A percentile compares a stretch with the other conserved stretches of the same genome.
These are phyloP conservation scores for Turritopsis dohrnii DNA, from an alignment of 30 jellyfish, hydroid and myxozoan species.

Conservation along the genomic window DNA sequence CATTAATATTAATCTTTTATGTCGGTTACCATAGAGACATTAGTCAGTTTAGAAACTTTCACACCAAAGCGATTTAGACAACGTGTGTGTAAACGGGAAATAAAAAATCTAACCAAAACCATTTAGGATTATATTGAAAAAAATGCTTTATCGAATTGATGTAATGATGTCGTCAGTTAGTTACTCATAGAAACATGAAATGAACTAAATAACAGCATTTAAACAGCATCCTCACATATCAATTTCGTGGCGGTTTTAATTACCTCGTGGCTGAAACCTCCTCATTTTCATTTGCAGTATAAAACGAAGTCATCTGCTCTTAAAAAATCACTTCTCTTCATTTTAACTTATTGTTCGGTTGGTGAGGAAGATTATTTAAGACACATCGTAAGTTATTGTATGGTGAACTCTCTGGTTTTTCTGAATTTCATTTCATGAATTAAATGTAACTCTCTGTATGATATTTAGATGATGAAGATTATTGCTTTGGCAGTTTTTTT, in stretches of 20 bases:
- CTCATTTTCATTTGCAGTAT: neutral
- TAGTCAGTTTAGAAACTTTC: too few relatives aligned
- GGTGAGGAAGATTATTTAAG: neutral
- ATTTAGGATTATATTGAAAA: too few relatives aligned
- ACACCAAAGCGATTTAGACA: too few relatives aligned
- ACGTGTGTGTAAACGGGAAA: too few relatives aligned
- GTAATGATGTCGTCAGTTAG: too few relatives aligned
- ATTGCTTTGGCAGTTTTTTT: neutral
- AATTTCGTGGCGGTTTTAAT: neutral
- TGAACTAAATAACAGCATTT: neutral
- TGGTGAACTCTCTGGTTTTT: too few relatives aligned
- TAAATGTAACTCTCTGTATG: neutral
- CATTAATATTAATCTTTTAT: too few relatives aligned
- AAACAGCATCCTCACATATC: neutral
- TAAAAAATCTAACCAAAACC: too few relatives aligned
- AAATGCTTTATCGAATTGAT: too few relatives aligned
- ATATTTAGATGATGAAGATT: neutral
- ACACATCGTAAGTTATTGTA: neutral
- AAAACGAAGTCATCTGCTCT: neutral
- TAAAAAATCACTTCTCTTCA: neutral
- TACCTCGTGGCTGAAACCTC: neutral
- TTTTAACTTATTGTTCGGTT: neutral
- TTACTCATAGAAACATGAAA: too few relatives aligned
- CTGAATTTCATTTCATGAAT: neutral
- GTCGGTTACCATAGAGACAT: too few relatives aligned